Percentiles rank a stretch among this genome's conserved stretches.
These are phyloP conservation scores for Macrosiphum euphorbiae DNA, from an alignment of 2,888 invertebrate species.

Conservation along the genomic window DNA sequence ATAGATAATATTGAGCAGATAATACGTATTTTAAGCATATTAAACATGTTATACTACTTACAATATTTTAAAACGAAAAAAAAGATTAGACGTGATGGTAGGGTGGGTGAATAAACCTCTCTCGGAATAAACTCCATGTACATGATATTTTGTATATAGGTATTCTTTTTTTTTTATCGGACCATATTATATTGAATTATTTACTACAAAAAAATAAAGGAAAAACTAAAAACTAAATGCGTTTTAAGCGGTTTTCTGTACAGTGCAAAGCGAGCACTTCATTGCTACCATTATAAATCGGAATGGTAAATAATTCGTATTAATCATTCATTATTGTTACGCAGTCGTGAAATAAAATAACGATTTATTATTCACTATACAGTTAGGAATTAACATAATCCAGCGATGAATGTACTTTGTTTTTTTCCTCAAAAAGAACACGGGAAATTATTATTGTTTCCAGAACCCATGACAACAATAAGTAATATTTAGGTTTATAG, in stretches of 20 bases:
- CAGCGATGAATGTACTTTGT: constrained; percentile 8
- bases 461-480: neutral
- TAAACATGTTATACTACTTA: neutral
- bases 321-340: constrained; percentile 49
- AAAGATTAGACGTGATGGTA: neutral
- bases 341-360: constrained; percentile 18
- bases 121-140: neutral
- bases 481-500: neutral
- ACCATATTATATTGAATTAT: neutral
- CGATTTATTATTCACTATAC: constrained; percentile 37
- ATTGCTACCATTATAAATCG: constrained; percentile 34
- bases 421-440: neutral
- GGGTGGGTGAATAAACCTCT: neutral
- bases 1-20: neutral
- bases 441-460: neutral
- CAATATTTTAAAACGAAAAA: neutral
- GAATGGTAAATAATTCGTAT: constrained; percentile 50
- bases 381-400: constrained; percentile 43
- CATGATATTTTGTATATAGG: neutral
- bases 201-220: neutral
- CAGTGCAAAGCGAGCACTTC: constrained; percentile 29
- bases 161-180: neutral
- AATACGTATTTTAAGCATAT: neutral
- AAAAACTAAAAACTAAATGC: constrained; percentile 4
- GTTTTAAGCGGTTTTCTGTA: constrained; percentile 35